A percentile compares a stretch with the other conserved stretches of the same genome.
phyloP scores from a whole-genome alignment of 2,888 invertebrate genomes.

The Syritta pipiens region DNA sequence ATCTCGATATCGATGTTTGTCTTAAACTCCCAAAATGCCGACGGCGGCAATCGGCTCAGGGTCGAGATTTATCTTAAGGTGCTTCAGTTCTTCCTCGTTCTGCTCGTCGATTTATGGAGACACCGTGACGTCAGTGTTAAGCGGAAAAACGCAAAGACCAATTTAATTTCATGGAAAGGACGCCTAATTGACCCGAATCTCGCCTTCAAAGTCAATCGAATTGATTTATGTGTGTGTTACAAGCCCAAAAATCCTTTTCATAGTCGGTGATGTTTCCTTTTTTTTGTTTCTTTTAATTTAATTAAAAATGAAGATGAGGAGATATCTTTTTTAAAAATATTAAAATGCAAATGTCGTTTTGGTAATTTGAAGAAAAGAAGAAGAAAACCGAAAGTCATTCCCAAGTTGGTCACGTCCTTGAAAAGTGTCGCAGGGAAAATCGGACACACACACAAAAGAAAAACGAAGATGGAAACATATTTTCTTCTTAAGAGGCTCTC shows the following conservation, averaged over 20 bases:
- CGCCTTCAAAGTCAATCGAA: neutral
- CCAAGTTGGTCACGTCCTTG: conserved; percentile 3
- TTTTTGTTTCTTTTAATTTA: neutral
- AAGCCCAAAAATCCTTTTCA: neutral
- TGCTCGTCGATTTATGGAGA: neutral
- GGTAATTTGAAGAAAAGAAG: conserved; percentile 15
- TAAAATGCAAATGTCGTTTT: conserved; percentile 15
- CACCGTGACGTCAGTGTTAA: conserved; percentile 12
- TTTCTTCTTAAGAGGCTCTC: too few species aligned
- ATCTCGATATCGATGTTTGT: too few species aligned
- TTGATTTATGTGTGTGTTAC: conserved; percentile 24
- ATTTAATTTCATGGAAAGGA: conserved; percentile 14
- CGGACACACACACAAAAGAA: too few species aligned
- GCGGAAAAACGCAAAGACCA: too few species aligned
- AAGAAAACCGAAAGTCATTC: too few species aligned
- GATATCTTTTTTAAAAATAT: neutral
- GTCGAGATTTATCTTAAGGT: too few species aligned
- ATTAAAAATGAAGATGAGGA: conserved; percentile 1
- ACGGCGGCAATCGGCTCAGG: too few species aligned
- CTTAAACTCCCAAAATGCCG: neutral
- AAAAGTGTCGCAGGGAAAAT: neutral
- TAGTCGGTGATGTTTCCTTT: neutral
- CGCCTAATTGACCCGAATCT: conserved; percentile 27
- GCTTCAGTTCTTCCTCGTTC: neutral
- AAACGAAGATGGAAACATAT: too few species aligned